These are phyloP conservation scores for Cariama cristata DNA, from an alignment of 2,113 vertebrate species.

Conservation along the genomic window DNA sequence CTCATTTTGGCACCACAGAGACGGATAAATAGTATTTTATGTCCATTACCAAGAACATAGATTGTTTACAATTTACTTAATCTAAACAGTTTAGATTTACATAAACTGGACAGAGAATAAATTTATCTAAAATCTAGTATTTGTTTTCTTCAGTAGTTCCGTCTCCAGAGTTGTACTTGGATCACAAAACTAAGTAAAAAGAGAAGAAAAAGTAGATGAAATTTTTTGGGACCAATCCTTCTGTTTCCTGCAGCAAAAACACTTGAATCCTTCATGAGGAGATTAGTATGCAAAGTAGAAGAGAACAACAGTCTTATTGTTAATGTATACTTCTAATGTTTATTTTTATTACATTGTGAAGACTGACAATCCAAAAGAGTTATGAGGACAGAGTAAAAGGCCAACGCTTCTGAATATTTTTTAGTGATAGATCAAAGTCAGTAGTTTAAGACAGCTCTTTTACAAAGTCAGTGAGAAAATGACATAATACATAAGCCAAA, in stretches of 20 bases:
- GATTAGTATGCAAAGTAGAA: not conserved
- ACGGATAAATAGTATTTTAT: slow-evolving; percentile 31
- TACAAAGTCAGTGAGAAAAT: not conserved
- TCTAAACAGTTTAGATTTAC: not conserved
- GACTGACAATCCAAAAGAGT: not conserved
- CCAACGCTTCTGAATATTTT: not conserved
- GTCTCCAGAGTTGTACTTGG: not conserved
- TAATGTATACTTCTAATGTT: not conserved
- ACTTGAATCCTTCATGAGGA: not conserved
- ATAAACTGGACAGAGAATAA: not conserved
- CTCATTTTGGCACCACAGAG: slow-evolving; percentile 30
- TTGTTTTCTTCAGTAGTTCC: not conserved
- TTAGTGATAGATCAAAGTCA: not conserved
- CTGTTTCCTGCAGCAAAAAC: not conserved
- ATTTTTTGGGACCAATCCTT: not conserved
- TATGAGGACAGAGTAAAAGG: not conserved
- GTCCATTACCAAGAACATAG: not conserved
- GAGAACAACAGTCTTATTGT: not conserved
- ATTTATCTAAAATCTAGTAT: slow-evolving; percentile 3
- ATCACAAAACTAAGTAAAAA: not conserved
- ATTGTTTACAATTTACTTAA: slow-evolving; percentile 33
- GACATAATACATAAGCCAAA: not conserved
- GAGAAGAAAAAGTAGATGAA: not conserved
- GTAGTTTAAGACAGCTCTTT: not conserved
- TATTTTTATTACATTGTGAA: not conserved